Base-by-base conservation (phyloP, 2,113 vertebrate species). In the Pseudorectes ferrugineus region DNA sequence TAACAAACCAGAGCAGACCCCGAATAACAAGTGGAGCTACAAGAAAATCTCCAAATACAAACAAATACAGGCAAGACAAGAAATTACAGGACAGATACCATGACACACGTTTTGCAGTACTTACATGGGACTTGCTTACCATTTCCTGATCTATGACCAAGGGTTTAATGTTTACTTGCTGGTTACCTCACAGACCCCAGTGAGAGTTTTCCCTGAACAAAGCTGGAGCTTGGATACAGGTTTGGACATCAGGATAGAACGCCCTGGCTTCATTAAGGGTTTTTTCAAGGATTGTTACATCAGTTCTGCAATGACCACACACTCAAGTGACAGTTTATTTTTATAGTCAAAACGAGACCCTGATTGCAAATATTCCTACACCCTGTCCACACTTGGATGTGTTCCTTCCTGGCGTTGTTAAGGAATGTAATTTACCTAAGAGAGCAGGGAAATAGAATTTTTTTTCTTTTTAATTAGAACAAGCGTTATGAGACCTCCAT, bases 111-210 rank as follows among this genome's bases (percentile, higher is more conserved):
- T 90, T 66, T 83, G 61, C 89, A 76, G 92, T 89, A 96, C 87
- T 95, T 92, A 95, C 93, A 93, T 86, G 55, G 92, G 68, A 55
- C 88, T 88, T 66, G 92, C 71, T 97, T 63, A 92, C 85, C 92
- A 80, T 31, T 86, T 85, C 71, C 65, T 96, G 78, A 43, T 26
- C 54, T 31, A 88, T 18, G 48, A 54, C 10, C 67, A 89, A 84
- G 35, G 26, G 77, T 88, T 94, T 90, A 86, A 43, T 29, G 19
- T 42, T 88, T 93, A 88, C 63, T 80, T 43, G 67, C 58, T 85
- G 74, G 43, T 88, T 80, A 79, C 21, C 92, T 82, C 93, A 89
- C 51, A 87, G 49, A 88, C 10, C 43, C 58, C n/a, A n/a, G 72
- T 23, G 83, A 89, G 92, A 90, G 70, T 14, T 91, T 70, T 61